Percentiles rank a stretch among this genome's conserved stretches.
These are phyloP conservation scores for Bombus confusus DNA, from an alignment of 1,140 invertebrate genomes.

Conservation along the genomic window DNA sequence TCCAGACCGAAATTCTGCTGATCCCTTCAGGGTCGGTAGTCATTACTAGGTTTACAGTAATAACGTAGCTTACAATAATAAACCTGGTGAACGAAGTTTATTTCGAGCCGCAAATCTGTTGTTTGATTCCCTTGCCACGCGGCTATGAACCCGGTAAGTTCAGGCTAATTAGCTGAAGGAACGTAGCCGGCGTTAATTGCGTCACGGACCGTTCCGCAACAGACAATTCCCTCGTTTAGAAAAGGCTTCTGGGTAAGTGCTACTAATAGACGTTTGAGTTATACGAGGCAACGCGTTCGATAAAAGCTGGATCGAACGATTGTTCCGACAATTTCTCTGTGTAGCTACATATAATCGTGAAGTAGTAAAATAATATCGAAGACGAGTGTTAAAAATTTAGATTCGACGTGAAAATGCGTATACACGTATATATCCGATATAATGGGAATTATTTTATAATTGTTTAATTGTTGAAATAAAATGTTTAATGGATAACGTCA, in stretches of 20 bases:
- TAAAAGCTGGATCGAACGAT: not conserved
- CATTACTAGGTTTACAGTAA: conserved; percentile 67
- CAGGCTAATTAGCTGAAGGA: conserved; percentile 58
- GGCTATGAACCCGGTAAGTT: conserved; percentile 31
- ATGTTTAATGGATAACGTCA: no score
- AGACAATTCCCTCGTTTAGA: not conserved
- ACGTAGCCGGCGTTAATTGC: conserved; percentile 47
- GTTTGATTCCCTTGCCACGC: conserved; percentile 56
- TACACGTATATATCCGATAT: no score
- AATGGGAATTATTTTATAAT: no score
- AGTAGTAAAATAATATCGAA: no score
- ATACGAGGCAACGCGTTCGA: not conserved
- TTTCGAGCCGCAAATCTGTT: conserved; percentile 51
- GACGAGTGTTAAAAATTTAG: no score
- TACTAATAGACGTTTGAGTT: not conserved
- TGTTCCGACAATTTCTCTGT: not conserved
- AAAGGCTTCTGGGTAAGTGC: not conserved
- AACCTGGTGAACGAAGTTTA: conserved; percentile 51
- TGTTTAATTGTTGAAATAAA: no score
- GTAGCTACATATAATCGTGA: no score
- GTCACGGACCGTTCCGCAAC: not conserved
- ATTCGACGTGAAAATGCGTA: not conserved
- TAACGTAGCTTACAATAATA: conserved; percentile 64
- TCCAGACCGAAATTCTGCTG: conserved; percentile 66
- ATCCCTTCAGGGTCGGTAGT: conserved; percentile 66